Base-by-base conservation (phyloP, 2,797 vertebrate species). In the Australoheros facetus region DNA sequence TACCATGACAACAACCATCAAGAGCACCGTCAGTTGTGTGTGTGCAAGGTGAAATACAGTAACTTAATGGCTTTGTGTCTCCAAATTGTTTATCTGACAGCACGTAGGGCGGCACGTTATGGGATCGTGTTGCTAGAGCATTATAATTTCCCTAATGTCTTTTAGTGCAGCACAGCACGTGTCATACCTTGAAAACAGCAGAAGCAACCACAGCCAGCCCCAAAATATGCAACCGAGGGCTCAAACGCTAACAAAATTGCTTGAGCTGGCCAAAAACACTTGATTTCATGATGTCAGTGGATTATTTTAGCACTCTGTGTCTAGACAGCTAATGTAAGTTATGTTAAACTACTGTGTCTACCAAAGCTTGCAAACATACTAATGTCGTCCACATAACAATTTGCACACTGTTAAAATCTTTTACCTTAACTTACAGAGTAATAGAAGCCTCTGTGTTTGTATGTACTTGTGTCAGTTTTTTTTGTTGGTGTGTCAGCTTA, bases 1-100 rank as follows among this genome's bases (percentile, higher is more conserved):
- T 85, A 78, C 89, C 66, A 89, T 88, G 84, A 85, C 78, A 37
- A 92, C 87, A 32, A 53, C 69, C 53, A 74, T 88, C 60, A 83
- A 85, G 83, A 17, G 69, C 45, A 59, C 53, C 69, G 72, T 87
- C 82, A 89, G 77, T 78, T 57, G 78, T 58, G 78, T 39, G 70
- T 83, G 62, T 85, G 42, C 73, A 71, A 74, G 83, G 55, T 75
- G 78, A 84, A 87, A 83, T 37, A 37, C 64, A 86, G 75, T 57
- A 79, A 80, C 62, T 86, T 88, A 11, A 45, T 71, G 76, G 62
- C 75, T 84, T n/a, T 34, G 51, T 56, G 34, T 81, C 73, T 73
- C 77, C 7, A 56, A 59, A 72, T 82, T 60, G 54, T 57, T 23
- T 14, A 55, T 74, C 51, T 75, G 54, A 75, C 62, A 77, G 32